These are phyloP conservation scores for Labrus mixtus DNA, from an alignment of 2,113 vertebrate species.

Conservation along the genomic window DNA sequence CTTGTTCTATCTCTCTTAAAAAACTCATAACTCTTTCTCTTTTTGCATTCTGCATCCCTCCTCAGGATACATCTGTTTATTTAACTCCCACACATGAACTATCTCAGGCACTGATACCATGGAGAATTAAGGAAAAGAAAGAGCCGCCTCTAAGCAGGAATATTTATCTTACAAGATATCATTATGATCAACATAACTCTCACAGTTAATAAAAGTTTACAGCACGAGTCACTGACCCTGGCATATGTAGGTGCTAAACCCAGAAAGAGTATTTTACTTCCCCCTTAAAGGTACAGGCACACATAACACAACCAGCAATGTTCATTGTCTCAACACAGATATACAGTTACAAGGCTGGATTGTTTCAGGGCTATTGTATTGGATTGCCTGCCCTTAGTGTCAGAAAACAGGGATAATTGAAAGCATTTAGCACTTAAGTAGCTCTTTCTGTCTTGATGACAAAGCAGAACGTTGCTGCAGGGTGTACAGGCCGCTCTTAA, in stretches of 20 bases:
- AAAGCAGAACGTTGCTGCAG: slow-evolving; percentile 55
- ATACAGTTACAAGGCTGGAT: not conserved
- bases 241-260: not conserved
- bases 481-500: slow-evolving; percentile 21
- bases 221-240: not conserved
- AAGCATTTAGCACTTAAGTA: slow-evolving; percentile 35
- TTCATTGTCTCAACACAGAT: not conserved
- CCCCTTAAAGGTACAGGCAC: not conserved
- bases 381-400: slow-evolving; percentile 10
- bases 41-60: slow-evolving; percentile 26
- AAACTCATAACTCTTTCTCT: slow-evolving; percentile 21
- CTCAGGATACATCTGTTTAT: slow-evolving; percentile 60
- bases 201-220: not conserved
- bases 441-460: slow-evolving; percentile 50
- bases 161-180: slow-evolving; percentile 17
- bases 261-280: not conserved
- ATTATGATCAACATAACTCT: not conserved
- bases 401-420: slow-evolving; percentile 10
- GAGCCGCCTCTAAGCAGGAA: slow-evolving; percentile 22
- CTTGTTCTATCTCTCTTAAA: slow-evolving; percentile 1
- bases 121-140: slow-evolving; percentile 30
- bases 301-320: not conserved
- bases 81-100: slow-evolving; percentile 57
- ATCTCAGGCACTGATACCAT: slow-evolving; percentile 26
- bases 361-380: slow-evolving; percentile 13